A percentile compares a stretch with the other conserved stretches of the same genome.
Evolutionary conservation across 2,113 vertebrate genomes (phyloP).

Genomic region (Corythornis cristatus): DNA sequence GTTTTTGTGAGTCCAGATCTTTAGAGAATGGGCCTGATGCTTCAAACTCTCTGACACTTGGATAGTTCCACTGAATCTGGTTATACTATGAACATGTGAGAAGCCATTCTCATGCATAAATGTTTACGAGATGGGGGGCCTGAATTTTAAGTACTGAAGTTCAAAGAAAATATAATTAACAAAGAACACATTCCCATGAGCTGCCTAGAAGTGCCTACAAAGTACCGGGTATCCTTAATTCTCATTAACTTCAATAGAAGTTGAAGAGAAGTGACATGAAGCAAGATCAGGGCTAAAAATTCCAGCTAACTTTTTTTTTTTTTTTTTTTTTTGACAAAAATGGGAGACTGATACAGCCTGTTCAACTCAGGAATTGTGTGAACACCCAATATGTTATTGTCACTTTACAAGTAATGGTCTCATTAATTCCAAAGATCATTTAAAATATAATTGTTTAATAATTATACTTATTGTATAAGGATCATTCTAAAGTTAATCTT

Average conservation of each 20-base stretch:
- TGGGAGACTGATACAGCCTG: neutral
- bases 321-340: too few relatives aligned
- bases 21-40: neutral
- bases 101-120: neutral
- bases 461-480: neutral
- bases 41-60: neutral
- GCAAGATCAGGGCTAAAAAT: neutral
- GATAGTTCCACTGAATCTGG: neutral
- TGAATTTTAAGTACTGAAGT: neutral
- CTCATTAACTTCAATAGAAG: neutral
- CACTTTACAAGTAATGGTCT: rapidly evolving
- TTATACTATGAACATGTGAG: neutral
- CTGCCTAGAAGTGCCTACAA: conserved; percentile 11
- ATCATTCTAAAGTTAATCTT: neutral
- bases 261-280: neutral
- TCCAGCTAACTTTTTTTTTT: neutral
- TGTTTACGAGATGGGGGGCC: neutral
- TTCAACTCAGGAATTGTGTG: neutral
- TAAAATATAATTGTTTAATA: neutral
- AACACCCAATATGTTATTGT: neutral
- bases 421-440: neutral
- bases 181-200: conserved; percentile 23
- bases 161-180: conserved; percentile 42
- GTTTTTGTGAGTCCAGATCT: neutral
- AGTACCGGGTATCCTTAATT: neutral